Evolutionary conservation across 2,797 vertebrate genomes (phyloP).

Genomic region (Percopsis omiscomaycus): DNA sequence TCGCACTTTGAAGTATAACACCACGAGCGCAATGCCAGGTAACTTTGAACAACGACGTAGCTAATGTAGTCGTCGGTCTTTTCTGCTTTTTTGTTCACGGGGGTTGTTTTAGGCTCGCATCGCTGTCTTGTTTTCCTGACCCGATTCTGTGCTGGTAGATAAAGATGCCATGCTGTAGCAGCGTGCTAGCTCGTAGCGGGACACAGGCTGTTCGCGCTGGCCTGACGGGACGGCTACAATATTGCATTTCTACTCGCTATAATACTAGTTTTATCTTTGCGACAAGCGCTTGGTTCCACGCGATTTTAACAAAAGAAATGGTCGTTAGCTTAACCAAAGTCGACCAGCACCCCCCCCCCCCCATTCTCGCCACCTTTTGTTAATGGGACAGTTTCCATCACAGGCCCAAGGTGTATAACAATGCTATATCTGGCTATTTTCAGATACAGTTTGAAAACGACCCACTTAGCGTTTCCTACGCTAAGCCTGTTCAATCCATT

Average conservation of each 20-base stretch:
- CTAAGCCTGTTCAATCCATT: slow-evolving; percentile 42
- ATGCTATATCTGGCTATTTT: slow-evolving; percentile 24
- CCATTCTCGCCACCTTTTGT: slow-evolving; percentile 47
- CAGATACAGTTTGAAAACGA: slow-evolving; percentile 23
- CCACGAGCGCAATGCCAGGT: slow-evolving; percentile 77
- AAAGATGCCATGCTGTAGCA: slow-evolving; percentile 71
- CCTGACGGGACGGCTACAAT: slow-evolving; percentile 16
- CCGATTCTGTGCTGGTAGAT: slow-evolving; percentile 28
- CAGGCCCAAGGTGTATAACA: slow-evolving; percentile 57
- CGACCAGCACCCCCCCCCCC: background rate
- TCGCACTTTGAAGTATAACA: slow-evolving; percentile 22
- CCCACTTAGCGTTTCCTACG: slow-evolving; percentile 46
- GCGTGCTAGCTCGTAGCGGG: slow-evolving; percentile 55
- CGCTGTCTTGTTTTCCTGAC: slow-evolving; percentile 69
- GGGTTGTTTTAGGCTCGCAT: slow-evolving; percentile 32
- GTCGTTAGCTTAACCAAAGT: background rate
- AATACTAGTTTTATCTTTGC: background rate
- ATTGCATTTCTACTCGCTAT: too few relatives aligned
- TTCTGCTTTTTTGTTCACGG: background rate
- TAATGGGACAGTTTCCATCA: slow-evolving; percentile 45
- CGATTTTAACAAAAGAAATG: background rate
- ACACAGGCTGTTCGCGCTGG: slow-evolving; percentile 56
- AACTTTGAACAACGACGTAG: slow-evolving; percentile 22
- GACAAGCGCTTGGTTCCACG: background rate
- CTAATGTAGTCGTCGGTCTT: background rate